phyloP scores from a whole-genome alignment of 2,888 invertebrate genomes.

The Apotomis betuletana region DNA sequence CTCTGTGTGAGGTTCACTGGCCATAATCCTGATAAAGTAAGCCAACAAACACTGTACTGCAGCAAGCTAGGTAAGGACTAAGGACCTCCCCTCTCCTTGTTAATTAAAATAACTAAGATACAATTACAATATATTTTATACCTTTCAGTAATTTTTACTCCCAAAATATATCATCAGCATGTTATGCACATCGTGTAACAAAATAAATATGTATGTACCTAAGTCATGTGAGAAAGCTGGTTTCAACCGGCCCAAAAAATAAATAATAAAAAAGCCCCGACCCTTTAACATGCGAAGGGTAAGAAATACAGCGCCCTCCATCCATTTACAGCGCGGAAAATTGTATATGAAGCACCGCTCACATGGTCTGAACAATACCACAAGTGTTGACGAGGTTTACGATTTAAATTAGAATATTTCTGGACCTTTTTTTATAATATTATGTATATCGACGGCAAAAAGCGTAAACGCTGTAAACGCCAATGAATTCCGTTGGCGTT shows the following conservation, averaged over 20 bases:
- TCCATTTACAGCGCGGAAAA: too few species aligned
- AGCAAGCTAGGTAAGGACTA: not conserved
- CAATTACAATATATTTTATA: too few species aligned
- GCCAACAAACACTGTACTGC: constrained; percentile 15
- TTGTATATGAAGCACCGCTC: too few species aligned
- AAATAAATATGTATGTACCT: not conserved
- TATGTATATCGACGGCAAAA: too few species aligned
- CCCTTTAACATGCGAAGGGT: not conserved
- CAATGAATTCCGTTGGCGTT: too few species aligned
- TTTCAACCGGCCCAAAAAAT: not conserved
- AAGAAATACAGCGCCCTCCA: not conserved
- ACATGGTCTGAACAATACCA: too few species aligned
- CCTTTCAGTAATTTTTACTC: not conserved
- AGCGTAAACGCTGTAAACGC: too few species aligned
- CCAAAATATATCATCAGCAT: not conserved
- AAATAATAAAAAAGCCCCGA: not conserved
- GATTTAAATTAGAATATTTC: too few species aligned
- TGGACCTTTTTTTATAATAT: too few species aligned
- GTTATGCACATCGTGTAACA: not conserved
- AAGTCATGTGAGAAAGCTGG: not conserved
- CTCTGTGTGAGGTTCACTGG: constrained; percentile 14
- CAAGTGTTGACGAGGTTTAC: too few species aligned
- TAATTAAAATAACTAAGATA: too few species aligned
- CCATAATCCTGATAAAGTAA: constrained; percentile 20
- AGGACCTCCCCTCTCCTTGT: too few species aligned